phyloP scores from a whole-genome alignment of 2,888 invertebrate genomes.

The Xylota segnis region DNA sequence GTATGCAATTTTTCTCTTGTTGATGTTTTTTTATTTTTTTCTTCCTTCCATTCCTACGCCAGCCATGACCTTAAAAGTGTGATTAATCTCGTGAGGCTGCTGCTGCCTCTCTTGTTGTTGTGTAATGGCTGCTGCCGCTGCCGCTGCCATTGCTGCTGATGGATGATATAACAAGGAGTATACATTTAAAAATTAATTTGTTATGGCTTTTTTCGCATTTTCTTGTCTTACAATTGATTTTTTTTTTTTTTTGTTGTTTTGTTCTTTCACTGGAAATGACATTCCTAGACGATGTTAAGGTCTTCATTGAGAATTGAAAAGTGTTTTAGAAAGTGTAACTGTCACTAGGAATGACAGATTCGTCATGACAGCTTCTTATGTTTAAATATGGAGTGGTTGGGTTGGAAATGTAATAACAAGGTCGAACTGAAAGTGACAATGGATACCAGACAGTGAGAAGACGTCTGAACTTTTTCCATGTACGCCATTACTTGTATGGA shows the following conservation, averaged over 20 bases:
- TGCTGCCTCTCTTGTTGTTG: conserved; percentile 49
- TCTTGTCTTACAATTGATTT: neutral
- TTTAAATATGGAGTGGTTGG: conserved; percentile 35
- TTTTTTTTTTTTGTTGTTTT: conserved; percentile 11
- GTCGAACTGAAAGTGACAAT: conserved; percentile 48
- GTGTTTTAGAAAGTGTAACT: conserved; percentile 64
- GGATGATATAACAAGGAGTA: conserved; percentile 61
- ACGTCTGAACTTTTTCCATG: too few species aligned
- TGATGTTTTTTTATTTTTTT: conserved; percentile 11
- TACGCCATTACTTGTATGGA: too few species aligned
- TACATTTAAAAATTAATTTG: conserved; percentile 54
- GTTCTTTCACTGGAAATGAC: conserved; percentile 1
- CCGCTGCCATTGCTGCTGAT: conserved; percentile 29
- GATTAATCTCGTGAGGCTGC: conserved; percentile 67
- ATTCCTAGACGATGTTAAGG: conserved; percentile 24
- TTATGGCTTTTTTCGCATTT: conserved; percentile 24
- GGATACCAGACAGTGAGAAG: neutral
- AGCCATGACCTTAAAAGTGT: conserved; percentile 76
- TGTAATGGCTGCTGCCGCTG: conserved; percentile 46
- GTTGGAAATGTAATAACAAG: conserved; percentile 49
- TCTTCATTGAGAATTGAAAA: conserved; percentile 41
- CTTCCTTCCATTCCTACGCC: conserved; percentile 52
- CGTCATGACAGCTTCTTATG: conserved; percentile 7
- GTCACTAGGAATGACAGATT: conserved; percentile 6
- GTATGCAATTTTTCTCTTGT: conserved; percentile 35